These are phyloP conservation scores for Sinocyclocheilus maitianheensis DNA, from an alignment of 2,113 vertebrate species.

Conservation along the genomic window DNA sequence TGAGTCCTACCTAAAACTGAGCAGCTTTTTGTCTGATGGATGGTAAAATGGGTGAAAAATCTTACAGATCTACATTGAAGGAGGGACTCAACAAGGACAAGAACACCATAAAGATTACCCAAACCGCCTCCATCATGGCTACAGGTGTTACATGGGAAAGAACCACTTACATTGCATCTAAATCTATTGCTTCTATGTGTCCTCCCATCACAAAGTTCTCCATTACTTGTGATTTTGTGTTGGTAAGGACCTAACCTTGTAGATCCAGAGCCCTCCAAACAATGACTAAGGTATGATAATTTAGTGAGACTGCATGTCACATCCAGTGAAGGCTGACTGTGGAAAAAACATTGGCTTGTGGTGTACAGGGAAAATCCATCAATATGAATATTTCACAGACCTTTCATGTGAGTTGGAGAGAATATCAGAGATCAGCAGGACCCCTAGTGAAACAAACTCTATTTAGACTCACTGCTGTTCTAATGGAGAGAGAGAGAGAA, in stretches of 20 bases:
- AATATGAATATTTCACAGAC: constrained; percentile 78
- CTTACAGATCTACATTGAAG: background rate
- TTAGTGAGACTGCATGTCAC: constrained; percentile 21
- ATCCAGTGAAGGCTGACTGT: constrained; percentile 63
- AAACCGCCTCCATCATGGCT: background rate
- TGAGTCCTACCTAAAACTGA: background rate
- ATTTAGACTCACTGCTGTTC: constrained; percentile 58
- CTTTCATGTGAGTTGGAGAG: constrained; percentile 63
- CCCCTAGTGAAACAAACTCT: constrained; percentile 65
- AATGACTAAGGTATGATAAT: background rate
- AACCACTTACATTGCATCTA: background rate
- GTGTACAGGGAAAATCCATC: constrained; percentile 77
- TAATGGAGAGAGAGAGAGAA: constrained; percentile 31
- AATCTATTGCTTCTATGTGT: background rate
- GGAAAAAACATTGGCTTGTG: background rate
- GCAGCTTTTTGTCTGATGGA: background rate
- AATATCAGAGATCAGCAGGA: constrained; percentile 61
- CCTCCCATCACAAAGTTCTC: background rate
- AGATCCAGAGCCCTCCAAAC: background rate
- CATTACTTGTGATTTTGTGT: background rate
- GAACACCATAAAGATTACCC: background rate
- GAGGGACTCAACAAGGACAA: background rate
- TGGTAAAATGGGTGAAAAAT: background rate
- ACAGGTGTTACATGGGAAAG: background rate
- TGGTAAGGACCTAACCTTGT: background rate